These are phyloP conservation scores for Aphidius colemani DNA, from an alignment of 2,888 invertebrate species.

Conservation along the genomic window DNA sequence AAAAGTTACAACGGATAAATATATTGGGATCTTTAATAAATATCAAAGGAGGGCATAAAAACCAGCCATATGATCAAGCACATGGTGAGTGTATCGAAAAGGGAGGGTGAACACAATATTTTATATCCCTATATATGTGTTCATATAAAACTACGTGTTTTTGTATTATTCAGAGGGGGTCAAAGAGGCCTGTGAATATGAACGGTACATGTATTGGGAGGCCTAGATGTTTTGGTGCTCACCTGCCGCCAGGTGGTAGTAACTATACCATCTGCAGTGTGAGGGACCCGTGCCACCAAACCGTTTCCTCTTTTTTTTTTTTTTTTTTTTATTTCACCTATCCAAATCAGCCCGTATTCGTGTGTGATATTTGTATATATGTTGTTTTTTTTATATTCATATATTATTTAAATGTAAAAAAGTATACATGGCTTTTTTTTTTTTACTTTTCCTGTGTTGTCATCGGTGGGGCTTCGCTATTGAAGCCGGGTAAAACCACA, in stretches of 20 bases:
- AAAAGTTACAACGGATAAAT: too few relatives aligned
- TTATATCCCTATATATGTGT: neutral
- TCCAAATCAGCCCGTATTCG: constrained; percentile 29
- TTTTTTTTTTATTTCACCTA: constrained; percentile 13
- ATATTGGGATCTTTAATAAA: constrained; percentile 14
- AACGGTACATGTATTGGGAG: neutral
- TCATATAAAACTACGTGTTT: neutral
- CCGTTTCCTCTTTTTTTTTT: constrained; percentile 42
- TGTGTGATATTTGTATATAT: constrained; percentile 18
- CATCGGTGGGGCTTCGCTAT: constrained; percentile 24
- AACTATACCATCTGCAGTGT: constrained; percentile 49
- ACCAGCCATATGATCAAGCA: constrained; percentile 21
- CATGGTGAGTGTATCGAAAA: constrained; percentile 15
- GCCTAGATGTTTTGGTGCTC: constrained; percentile 32
- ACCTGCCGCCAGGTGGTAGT: constrained; percentile 54
- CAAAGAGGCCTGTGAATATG: constrained; percentile 14
- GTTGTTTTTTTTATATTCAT: neutral
- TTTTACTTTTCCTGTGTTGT: too few relatives aligned
- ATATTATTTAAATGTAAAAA: too few relatives aligned
- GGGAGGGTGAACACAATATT: constrained; percentile 8
- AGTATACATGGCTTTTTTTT: too few relatives aligned
- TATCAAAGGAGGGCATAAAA: constrained; percentile 1
- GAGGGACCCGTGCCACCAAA: constrained; percentile 46
- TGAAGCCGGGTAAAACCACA: constrained; percentile 23
- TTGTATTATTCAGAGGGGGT: constrained; percentile 6